Evolutionary conservation across 2,113 vertebrate species (phyloP).

Genomic region (Ageneiosus marmoratus): DNA sequence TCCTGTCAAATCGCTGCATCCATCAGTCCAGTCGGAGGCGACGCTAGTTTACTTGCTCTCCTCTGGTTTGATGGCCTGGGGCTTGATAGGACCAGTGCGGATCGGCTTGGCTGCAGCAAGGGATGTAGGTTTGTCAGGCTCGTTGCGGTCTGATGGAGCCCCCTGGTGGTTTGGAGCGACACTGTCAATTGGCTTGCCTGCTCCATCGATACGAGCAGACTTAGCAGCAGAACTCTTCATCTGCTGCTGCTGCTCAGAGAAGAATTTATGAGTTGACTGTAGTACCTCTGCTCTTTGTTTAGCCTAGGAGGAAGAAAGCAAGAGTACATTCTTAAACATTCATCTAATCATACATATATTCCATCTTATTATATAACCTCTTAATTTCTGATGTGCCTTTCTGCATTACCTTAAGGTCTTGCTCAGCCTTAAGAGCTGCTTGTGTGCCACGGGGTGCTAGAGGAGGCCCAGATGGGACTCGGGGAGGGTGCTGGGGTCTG

Average conservation of each 20-base stretch:
- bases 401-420: constrained; percentile 85
- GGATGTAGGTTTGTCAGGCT: constrained; percentile 78
- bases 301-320: constrained; percentile 77
- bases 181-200: constrained; percentile 77
- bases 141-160: constrained; percentile 74
- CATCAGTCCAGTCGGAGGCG: constrained; percentile 22
- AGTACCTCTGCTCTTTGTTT: constrained; percentile 98
- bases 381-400: not conserved
- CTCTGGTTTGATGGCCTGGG: constrained; percentile 97
- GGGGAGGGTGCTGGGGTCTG: constrained; percentile 80
- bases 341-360: not conserved
- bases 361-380: not conserved
- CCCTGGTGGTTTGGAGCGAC: constrained; percentile 77
- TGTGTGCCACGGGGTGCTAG: constrained; percentile 84
- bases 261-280: constrained; percentile 97
- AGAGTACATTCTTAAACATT: constrained; percentile 35
- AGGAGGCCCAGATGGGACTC: constrained; percentile 82
- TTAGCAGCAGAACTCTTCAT: constrained; percentile 86
- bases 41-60: constrained; percentile 83
- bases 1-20: constrained; percentile 45
- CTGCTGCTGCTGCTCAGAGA: constrained; percentile 91
- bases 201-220: constrained; percentile 78
- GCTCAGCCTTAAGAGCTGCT: constrained; percentile 88
- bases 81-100: constrained; percentile 97
- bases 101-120: constrained; percentile 86